Evolutionary conservation across 2,888 invertebrate species (phyloP).

Genomic region (Disparrhopalites patrizii): DNA sequence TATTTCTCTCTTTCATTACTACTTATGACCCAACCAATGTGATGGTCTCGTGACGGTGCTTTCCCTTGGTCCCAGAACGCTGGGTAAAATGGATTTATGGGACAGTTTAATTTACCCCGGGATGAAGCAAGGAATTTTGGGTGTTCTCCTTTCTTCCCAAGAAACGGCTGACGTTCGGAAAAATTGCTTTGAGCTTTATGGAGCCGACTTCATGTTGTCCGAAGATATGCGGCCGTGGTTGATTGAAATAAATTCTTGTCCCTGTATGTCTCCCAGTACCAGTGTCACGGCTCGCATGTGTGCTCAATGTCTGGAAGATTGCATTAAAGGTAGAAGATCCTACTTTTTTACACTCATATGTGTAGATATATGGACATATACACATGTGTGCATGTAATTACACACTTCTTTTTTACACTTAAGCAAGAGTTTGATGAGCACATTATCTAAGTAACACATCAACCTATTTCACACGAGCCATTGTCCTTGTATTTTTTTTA

Average conservation of each 20-base stretch:
- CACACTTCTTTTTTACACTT: not conserved
- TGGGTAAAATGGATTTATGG: conserved; percentile 33
- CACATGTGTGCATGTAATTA: no score
- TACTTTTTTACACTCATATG: no score
- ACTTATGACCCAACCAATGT: no score
- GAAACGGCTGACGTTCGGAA: conserved; percentile 57
- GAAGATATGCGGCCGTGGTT: conserved; percentile 81
- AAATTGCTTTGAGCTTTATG: conserved; percentile 83
- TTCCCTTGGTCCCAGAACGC: no score
- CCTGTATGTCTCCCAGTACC: conserved; percentile 80
- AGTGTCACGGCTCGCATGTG: conserved; percentile 78
- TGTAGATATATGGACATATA: no score
- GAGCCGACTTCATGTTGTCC: conserved; percentile 87
- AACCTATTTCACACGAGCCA: not conserved
- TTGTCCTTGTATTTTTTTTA: no score
- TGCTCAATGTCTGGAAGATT: conserved; percentile 73
- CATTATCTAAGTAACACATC: not conserved
- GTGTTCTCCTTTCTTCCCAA: conserved; percentile 74
- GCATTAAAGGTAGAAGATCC: conserved; percentile 69
- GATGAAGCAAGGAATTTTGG: conserved; percentile 76
- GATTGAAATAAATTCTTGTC: conserved; percentile 88
- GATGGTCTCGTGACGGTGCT: no score
- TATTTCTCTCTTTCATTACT: no score
- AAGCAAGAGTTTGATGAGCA: not conserved
- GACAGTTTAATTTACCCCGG: conserved; percentile 65